phyloP scores from a whole-genome alignment of 2,797 vertebrate species.

The Pseudopleuronectes americanus region DNA sequence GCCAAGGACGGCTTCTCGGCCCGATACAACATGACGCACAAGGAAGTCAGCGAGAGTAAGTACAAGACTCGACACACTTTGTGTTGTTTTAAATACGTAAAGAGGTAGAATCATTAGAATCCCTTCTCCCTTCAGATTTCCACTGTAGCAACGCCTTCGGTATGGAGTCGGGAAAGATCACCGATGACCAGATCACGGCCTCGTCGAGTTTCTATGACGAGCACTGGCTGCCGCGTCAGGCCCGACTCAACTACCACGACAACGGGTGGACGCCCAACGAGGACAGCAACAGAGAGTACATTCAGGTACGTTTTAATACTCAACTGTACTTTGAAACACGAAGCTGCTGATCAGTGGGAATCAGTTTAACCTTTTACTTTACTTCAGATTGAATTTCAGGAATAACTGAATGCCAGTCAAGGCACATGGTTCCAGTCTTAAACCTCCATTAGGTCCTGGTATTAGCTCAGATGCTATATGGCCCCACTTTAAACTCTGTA shows the following conservation, averaged over 20 bases:
- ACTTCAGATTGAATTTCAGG: neutral
- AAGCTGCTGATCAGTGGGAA: neutral
- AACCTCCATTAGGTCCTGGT: neutral
- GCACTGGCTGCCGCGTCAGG: slow-evolving; percentile 92
- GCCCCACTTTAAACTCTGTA: neutral
- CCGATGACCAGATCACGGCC: slow-evolving; percentile 93
- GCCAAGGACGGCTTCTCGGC: slow-evolving; percentile 96
- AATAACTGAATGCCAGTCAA: neutral
- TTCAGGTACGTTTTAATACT: slow-evolving; percentile 86
- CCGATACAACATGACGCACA: slow-evolving; percentile 91
- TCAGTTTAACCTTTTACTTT: neutral
- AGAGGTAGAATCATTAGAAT: too few species aligned
- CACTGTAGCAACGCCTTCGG: slow-evolving; percentile 94
- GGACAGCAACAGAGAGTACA: slow-evolving; percentile 94
- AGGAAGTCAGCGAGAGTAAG: slow-evolving; percentile 93
- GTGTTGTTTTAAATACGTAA: neutral
- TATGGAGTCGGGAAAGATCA: slow-evolving; percentile 94
- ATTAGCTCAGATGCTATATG: neutral
- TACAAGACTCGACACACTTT: slow-evolving; percentile 10
- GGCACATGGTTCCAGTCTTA: neutral
- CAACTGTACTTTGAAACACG: neutral
- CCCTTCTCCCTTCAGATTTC: slow-evolving; percentile 83
- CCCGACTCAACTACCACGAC: slow-evolving; percentile 93
- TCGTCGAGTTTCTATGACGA: slow-evolving; percentile 91
- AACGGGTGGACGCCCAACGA: slow-evolving; percentile 96